Percentiles rank a stretch among this genome's conserved stretches.
Conservation (phyloP, 1,140 invertebrate species). For the Zaprionus capensis region DNA sequence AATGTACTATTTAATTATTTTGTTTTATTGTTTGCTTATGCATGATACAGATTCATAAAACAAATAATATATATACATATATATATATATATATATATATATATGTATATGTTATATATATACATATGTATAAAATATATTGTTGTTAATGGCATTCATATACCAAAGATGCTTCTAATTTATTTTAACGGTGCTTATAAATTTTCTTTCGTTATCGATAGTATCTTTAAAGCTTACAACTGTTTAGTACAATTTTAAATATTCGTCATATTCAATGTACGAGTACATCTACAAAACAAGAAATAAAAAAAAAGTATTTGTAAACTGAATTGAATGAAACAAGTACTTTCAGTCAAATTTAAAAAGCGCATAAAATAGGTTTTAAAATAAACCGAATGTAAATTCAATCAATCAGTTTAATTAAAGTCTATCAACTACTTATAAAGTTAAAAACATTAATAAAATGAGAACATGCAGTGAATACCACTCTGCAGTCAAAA, state of each 20-base stretch:
- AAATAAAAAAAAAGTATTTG: neutral
- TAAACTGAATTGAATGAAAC: neutral
- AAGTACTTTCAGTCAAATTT: slow-evolving; percentile 11
- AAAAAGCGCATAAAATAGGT: neutral
- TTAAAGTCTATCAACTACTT: neutral
- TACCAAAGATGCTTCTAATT: neutral
- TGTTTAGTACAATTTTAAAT: neutral
- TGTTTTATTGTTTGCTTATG: neutral
- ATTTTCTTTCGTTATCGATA: neutral
- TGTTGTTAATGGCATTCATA: slow-evolving; percentile 9
- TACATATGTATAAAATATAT: neutral
- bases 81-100: too few species aligned
- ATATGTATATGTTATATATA: neutral
- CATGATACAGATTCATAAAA: neutral
- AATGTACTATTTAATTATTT: neutral
- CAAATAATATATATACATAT: too few species aligned
- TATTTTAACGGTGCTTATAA: neutral
- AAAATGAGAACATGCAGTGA: neutral
- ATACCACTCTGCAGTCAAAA: neutral
- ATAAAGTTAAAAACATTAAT: neutral
- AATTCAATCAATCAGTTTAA: neutral
- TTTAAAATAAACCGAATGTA: neutral
- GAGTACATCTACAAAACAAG: neutral
- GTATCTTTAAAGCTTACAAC: slow-evolving; percentile 1
- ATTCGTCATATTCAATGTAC: neutral